A percentile compares a stretch with the other conserved stretches of the same genome.
phyloP scores from a whole-genome alignment of 2,888 invertebrate genomes.

The Yponomeuta plumbellus region DNA sequence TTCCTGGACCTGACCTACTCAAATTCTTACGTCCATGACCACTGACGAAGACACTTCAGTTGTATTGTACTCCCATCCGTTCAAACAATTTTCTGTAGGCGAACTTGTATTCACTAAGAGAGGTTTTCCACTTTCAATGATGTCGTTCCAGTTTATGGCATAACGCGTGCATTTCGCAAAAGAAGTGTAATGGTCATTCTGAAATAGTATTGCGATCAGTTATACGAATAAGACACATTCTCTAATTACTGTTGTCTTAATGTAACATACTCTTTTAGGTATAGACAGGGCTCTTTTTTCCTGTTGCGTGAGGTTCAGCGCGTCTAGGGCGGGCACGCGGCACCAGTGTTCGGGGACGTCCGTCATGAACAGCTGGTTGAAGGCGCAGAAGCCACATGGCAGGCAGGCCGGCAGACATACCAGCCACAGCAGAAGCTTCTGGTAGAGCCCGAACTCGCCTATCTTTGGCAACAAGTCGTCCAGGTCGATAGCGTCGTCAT shows the following conservation, averaged over 20 bases:
- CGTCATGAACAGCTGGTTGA: conserved; percentile 95
- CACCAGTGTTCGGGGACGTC: conserved; percentile 93
- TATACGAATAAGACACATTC: not conserved
- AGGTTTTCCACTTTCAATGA: conserved; percentile 51
- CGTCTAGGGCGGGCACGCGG: conserved; percentile 80
- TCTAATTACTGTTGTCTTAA: not conserved
- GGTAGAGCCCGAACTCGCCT: conserved; percentile 93
- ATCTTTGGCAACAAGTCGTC: conserved; percentile 90
- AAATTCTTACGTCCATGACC: conserved; percentile 84
- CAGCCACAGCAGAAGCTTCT: conserved; percentile 88
- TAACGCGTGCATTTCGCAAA: conserved; percentile 85
- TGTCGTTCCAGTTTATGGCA: conserved; percentile 82
- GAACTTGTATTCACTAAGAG: conserved; percentile 72
- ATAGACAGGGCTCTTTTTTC: conserved; percentile 80
- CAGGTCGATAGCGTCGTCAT: conserved; percentile 80
- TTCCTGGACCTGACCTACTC: not conserved
- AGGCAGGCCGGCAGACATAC: conserved; percentile 93
- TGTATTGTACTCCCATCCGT: conserved; percentile 89
- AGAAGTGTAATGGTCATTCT: conserved; percentile 50
- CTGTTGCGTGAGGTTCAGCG: conserved; percentile 68
- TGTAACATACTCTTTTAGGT: conserved; percentile 69
- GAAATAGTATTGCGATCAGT: not conserved
- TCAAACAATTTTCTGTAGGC: conserved; percentile 81
- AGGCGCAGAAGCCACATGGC: conserved; percentile 93
- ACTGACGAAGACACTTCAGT: conserved; percentile 84